Conservation (phyloP, 1,140 invertebrate genomes). For the Scaptomyza montana region DNA sequence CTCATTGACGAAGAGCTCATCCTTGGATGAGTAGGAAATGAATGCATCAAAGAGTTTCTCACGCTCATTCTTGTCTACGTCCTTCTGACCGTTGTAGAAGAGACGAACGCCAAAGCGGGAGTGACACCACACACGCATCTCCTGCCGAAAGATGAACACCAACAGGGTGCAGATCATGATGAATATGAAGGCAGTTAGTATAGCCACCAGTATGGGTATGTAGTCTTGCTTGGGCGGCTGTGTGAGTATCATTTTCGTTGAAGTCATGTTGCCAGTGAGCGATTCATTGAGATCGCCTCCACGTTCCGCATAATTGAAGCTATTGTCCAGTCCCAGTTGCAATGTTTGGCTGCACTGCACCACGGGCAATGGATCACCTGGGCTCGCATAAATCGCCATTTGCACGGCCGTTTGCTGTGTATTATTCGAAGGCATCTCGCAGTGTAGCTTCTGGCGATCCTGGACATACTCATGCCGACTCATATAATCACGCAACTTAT, state of each 20-base stretch:
- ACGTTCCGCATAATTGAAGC: conserved; percentile 63
- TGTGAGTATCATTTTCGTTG: conserved; percentile 80
- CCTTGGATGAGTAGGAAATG: conserved; percentile 96
- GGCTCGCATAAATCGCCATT: conserved; percentile 74
- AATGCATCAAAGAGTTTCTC: conserved; percentile 97
- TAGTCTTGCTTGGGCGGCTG: conserved; percentile 89
- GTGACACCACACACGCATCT: conserved; percentile 95
- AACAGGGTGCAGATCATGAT: conserved; percentile 89
- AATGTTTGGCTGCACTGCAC: conserved; percentile 71
- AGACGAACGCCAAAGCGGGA: conserved; percentile 93
- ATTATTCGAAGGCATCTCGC: conserved; percentile 47
- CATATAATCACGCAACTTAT: conserved; percentile 91
- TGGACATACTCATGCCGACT: conserved; percentile 87
- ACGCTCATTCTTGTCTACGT: conserved; percentile 90
- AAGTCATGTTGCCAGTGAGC: conserved; percentile 63
- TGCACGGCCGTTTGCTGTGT: conserved; percentile 84
- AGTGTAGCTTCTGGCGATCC: conserved; percentile 86
- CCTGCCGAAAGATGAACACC: conserved; percentile 92
- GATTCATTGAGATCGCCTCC: conserved; percentile 17
- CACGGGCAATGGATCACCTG: conserved; percentile 47
- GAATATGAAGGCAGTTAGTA: conserved; percentile 87
- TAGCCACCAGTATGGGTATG: conserved; percentile 90
- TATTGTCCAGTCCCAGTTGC: conserved; percentile 59
- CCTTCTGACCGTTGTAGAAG: conserved; percentile 88
- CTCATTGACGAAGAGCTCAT: conserved; percentile 95